phyloP scores from a whole-genome alignment of 2,797 vertebrate genomes.

The Molossus alvarezi region DNA sequence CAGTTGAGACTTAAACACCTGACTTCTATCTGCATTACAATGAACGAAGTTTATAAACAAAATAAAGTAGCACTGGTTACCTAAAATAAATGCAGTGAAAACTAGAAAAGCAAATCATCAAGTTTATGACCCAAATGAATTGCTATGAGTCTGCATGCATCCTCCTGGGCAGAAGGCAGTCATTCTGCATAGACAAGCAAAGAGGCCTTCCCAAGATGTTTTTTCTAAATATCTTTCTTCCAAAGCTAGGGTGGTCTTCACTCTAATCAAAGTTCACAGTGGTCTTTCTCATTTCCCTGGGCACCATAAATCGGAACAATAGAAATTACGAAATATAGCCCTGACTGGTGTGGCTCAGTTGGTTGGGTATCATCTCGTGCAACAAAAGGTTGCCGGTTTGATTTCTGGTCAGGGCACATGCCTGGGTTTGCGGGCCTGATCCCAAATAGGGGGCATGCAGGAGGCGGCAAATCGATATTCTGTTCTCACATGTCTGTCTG shows the following conservation, averaged over 20 bases:
- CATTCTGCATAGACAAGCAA: background rate
- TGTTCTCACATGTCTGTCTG: background rate
- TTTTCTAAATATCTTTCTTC: slow-evolving; percentile 43
- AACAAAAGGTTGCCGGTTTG: background rate
- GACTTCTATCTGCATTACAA: slow-evolving; percentile 24
- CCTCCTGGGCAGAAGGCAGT: slow-evolving; percentile 1
- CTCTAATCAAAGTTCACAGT: background rate
- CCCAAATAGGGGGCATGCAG: background rate
- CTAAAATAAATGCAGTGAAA: slow-evolving; percentile 52
- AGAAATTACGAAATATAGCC: background rate
- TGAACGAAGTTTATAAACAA: slow-evolving; percentile 46
- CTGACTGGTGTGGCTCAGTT: background rate
- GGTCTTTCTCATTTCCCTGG: slow-evolving; percentile 14
- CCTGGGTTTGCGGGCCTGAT: background rate
- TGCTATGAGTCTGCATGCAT: background rate
- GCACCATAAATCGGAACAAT: background rate
- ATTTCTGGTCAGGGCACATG: background rate
- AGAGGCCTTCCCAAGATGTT: background rate
- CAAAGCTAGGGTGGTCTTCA: background rate
- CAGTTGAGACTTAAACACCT: background rate
- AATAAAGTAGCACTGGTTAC: background rate
- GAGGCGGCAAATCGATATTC: background rate
- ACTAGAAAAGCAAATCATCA: slow-evolving; percentile 21
- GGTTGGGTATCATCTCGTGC: background rate
- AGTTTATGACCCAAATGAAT: slow-evolving; percentile 3